Evolutionary conservation across 2,888 invertebrate genomes (phyloP).

Genomic region (Tachina fera): DNA sequence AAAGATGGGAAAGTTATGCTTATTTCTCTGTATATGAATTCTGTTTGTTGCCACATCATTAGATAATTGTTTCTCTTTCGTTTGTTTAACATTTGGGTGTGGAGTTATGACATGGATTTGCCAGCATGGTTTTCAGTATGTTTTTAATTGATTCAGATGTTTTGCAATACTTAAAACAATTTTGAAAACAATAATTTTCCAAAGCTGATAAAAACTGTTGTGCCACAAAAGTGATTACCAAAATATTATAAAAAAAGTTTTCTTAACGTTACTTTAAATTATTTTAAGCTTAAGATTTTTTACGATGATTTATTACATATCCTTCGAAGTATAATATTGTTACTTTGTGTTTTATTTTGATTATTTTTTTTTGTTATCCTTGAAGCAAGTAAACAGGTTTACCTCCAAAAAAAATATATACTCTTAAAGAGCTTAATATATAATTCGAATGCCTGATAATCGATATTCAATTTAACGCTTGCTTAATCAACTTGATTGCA

Average conservation of each 20-base stretch:
- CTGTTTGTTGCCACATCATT: slow-evolving; percentile 62
- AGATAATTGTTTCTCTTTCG: slow-evolving; percentile 64
- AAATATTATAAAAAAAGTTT: background rate
- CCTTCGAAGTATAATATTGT: background rate
- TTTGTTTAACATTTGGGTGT: slow-evolving; percentile 35
- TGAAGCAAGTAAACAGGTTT: background rate
- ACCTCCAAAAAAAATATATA: background rate
- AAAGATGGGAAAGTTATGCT: slow-evolving; percentile 13
- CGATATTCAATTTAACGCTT: slow-evolving; percentile 76
- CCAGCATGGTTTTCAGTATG: background rate
- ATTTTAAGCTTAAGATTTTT: background rate
- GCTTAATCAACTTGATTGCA: slow-evolving; percentile 74
- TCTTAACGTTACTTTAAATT: background rate
- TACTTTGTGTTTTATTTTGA: background rate
- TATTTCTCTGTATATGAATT: slow-evolving; percentile 23
- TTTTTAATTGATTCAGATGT: slow-evolving; percentile 50
- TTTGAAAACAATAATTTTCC: slow-evolving; percentile 50
- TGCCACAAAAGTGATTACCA: background rate
- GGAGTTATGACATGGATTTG: background rate
- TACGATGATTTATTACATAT: background rate
- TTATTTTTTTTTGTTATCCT: background rate
- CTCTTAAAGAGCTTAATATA: slow-evolving; percentile 9
- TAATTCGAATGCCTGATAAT: slow-evolving; percentile 64
- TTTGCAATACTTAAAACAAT: slow-evolving; percentile 57
- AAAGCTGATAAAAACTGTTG: background rate